Conservation (phyloP, 2,797 vertebrate genomes). For the Numenius phaeopus region DNA sequence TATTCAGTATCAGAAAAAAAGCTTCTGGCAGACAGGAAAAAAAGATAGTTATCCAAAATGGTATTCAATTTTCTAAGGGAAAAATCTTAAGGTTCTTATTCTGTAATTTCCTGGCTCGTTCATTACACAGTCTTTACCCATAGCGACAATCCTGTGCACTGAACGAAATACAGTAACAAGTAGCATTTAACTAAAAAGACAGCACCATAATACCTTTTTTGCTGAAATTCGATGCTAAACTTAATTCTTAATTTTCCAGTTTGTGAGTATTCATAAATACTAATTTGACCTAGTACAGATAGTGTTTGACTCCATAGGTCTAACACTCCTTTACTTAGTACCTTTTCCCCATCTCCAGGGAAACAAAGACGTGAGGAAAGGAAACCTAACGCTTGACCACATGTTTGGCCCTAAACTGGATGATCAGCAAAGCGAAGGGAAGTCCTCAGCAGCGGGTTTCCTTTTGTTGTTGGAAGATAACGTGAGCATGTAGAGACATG, state of each 20-base stretch:
- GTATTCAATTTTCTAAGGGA: slow-evolving; percentile 18
- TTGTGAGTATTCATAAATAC: not conserved
- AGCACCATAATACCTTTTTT: not conserved
- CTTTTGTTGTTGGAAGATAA: not conserved
- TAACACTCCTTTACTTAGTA: not conserved
- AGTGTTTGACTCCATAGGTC: not conserved
- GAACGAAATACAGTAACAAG: not conserved
- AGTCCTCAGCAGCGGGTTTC: not conserved
- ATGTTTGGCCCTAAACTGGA: not conserved
- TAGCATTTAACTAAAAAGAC: not conserved
- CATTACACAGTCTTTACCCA: not conserved
- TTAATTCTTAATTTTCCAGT: not conserved
- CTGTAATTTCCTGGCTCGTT: not conserved
- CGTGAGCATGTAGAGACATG: not conserved
- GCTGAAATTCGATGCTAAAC: not conserved
- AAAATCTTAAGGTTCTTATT: not conserved
- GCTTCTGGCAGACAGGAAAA: not conserved
- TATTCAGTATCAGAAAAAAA: slow-evolving; percentile 13
- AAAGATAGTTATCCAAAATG: slow-evolving; percentile 3
- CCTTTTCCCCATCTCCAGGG: not conserved
- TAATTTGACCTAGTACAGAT: not conserved
- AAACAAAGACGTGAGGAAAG: not conserved
- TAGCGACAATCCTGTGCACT: not conserved
- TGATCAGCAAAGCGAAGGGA: not conserved
- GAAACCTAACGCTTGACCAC: not conserved